A percentile compares a stretch with the other conserved stretches of the same genome.
phyloP scores from a whole-genome alignment of 1,140 invertebrate genomes.

The Lycorma delicatula region DNA sequence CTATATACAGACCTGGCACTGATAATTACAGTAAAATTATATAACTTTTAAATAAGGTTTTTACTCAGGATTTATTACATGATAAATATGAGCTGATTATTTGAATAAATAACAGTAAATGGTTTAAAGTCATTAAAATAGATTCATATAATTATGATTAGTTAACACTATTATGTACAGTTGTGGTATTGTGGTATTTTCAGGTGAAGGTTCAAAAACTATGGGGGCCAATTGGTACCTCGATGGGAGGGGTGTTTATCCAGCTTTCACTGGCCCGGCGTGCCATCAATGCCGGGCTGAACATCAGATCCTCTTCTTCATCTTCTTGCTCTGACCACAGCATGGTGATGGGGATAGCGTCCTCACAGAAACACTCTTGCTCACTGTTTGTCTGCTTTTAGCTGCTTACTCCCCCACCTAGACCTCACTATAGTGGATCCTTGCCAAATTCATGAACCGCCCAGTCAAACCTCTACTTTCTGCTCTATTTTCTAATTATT shows the following conservation, averaged over 20 bases:
- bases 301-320: constrained; percentile 74
- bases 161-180: no score
- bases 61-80: no score
- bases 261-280: constrained; percentile 74
- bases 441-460: not conserved
- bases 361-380: not conserved
- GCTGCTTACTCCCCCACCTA: not conserved
- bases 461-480: not conserved
- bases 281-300: constrained; percentile 73
- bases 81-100: no score
- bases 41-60: no score
- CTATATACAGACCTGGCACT: no score
- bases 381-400: constrained; percentile 2
- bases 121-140: no score
- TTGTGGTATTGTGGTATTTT: no score
- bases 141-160: no score
- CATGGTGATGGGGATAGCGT: constrained; percentile 37
- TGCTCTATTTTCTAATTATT: constrained; percentile 5
- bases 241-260: constrained; percentile 72
- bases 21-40: no score
- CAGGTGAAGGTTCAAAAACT: constrained; percentile 1
- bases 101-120: no score
- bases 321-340: constrained; percentile 61
- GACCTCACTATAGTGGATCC: not conserved
- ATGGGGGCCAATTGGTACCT: constrained; percentile 58